Conservation (phyloP, 2,888 invertebrate genomes). For the Nematopogon swammerdamellus region DNA sequence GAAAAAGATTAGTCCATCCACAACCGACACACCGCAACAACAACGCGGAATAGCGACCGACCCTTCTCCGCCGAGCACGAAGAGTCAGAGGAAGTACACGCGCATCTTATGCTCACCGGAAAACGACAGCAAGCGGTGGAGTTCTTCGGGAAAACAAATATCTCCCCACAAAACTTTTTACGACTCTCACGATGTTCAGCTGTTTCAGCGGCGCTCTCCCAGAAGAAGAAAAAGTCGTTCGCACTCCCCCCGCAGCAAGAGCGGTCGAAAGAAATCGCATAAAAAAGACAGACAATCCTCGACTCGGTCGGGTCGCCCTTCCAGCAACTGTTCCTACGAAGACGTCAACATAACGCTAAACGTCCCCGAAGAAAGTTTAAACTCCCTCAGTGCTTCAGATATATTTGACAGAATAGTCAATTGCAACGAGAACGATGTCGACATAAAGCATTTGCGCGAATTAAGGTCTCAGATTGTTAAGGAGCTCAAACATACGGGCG, state of each 20-base stretch:
- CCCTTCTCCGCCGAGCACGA: neutral
- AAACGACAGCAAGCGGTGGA: neutral
- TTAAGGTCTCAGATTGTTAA: slow-evolving; percentile 43
- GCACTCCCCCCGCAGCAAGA: slow-evolving; percentile 23
- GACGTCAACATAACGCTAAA: slow-evolving; percentile 43
- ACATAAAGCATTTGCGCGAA: slow-evolving; percentile 45
- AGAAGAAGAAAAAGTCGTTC: slow-evolving; percentile 15
- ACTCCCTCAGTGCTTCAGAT: slow-evolving; percentile 38
- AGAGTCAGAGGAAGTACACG: slow-evolving; percentile 24
- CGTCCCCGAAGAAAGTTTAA: slow-evolving; percentile 39
- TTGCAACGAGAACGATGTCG: slow-evolving; percentile 41
- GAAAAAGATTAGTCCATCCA: slow-evolving; percentile 11
- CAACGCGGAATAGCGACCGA: neutral
- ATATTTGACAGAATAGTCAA: slow-evolving; percentile 41
- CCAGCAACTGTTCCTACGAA: slow-evolving; percentile 14
- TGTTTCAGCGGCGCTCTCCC: slow-evolving; percentile 30
- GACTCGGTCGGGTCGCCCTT: slow-evolving; percentile 6
- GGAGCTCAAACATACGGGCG: slow-evolving; percentile 42
- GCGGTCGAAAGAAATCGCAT: slow-evolving; percentile 28
- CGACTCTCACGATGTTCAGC: slow-evolving; percentile 17
- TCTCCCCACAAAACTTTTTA: neutral
- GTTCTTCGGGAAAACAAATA: too few species aligned
- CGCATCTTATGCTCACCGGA: slow-evolving; percentile 39
- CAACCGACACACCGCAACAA: neutral
- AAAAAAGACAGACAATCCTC: slow-evolving; percentile 20